Conservation (phyloP, 2,888 invertebrate species). For the Agrotis clavis region DNA sequence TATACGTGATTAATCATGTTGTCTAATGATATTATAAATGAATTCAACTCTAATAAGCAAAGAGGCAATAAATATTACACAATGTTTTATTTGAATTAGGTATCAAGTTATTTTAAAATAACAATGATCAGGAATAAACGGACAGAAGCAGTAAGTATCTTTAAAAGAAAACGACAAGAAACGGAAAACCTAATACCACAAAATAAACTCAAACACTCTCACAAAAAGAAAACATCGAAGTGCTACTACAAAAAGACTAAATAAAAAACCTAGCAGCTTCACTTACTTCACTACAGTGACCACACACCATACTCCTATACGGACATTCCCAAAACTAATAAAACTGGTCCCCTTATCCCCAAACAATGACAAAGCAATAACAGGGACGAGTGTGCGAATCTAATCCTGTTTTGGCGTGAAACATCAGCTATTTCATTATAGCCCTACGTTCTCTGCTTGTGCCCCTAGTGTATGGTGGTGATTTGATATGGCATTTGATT, state of each 20-base stretch:
- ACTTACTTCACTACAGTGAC: constrained; percentile 48
- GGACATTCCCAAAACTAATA: constrained; percentile 58
- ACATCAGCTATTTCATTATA: constrained; percentile 77
- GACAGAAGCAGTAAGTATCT: background rate
- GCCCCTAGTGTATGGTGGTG: constrained; percentile 29
- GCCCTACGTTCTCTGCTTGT: constrained; percentile 19
- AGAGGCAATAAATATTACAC: no score
- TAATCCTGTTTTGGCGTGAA: constrained; percentile 76
- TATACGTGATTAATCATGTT: no score
- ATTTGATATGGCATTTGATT: constrained; percentile 62
- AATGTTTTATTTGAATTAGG: no score
- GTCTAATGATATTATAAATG: no score
- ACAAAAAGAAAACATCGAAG: constrained; percentile 8
- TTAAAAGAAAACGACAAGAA: background rate
- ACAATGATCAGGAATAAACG: background rate
- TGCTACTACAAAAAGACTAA: background rate
- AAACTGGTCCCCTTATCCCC: constrained; percentile 50
- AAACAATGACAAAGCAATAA: constrained; percentile 66
- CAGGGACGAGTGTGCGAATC: constrained; percentile 74
- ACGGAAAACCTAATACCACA: background rate
- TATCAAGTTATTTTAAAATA: background rate
- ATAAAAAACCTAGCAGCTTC: background rate
- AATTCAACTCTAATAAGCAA: no score
- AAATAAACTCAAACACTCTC: background rate
- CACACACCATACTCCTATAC: constrained; percentile 32